Conservation (phyloP, 2,797 vertebrate genomes). For the Alfaro cultratus region DNA sequence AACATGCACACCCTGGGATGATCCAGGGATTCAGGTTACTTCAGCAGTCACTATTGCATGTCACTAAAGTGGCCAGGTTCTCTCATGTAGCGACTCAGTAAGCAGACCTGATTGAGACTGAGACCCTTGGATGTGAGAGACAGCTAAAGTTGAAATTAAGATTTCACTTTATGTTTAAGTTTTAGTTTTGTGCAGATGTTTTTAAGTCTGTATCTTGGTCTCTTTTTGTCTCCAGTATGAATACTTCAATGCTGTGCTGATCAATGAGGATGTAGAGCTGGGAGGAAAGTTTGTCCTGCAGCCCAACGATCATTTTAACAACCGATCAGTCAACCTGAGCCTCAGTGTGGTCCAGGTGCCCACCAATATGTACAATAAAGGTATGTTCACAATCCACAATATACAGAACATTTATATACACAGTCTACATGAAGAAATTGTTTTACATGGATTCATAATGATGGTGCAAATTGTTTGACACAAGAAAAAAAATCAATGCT, state of each 20-base stretch:
- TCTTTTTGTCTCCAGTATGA: slow-evolving; percentile 86
- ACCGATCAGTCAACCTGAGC: slow-evolving; percentile 96
- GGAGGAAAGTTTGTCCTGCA: slow-evolving; percentile 96
- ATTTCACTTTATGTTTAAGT: background rate
- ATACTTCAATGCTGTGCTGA: slow-evolving; percentile 98
- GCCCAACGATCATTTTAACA: slow-evolving; percentile 98
- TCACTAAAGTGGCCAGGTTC: slow-evolving; percentile 44
- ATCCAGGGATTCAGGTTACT: slow-evolving; percentile 65
- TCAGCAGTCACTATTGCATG: slow-evolving; percentile 26
- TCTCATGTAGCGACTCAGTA: slow-evolving; percentile 33
- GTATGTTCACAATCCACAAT: slow-evolving; percentile 71
- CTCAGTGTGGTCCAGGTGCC: slow-evolving; percentile 98
- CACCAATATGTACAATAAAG: slow-evolving; percentile 99
- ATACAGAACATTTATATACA: background rate
- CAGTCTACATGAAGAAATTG: background rate
- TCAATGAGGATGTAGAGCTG: slow-evolving; percentile 93
- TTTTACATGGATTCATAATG: background rate
- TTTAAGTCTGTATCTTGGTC: slow-evolving; percentile 37
- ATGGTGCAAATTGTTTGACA: background rate
- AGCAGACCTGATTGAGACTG: slow-evolving; percentile 5
- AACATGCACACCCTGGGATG: slow-evolving; percentile 51
- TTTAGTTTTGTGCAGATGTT: slow-evolving; percentile 10
- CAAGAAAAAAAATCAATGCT: background rate
- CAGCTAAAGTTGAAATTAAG: background rate
- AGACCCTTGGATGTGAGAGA: slow-evolving; percentile 9